Base-by-base conservation (phyloP, 1,140 invertebrate species). In the Lepeophtheirus salmonis region DNA sequence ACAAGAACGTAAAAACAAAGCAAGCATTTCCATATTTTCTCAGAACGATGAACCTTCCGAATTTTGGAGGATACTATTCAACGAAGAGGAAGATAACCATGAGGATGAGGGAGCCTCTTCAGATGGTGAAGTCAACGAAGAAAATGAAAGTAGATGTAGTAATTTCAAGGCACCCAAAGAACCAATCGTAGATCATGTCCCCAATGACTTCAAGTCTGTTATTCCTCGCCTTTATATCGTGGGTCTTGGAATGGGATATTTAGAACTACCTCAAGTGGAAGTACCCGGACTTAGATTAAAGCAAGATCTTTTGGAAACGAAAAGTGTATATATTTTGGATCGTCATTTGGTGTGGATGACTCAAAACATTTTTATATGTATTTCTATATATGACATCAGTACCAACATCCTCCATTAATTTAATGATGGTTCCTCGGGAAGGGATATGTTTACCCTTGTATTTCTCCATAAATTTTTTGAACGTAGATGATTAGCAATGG, bases 321-420 rank as follows among this genome's bases (percentile, higher is more conserved):
- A 89, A 68, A 88, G 90, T 74, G 95, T 99, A 1, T 99, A 97
- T 71, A 89, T n/a, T 99, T 69, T 99, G 20, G 96, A 99, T 71
- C 95, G 89, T 68, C 84, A 83, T 67, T 76, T 84, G 24, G 96
- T n/a, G n/a, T n/a, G n/a, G n/a, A n/a, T n/a, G n/a, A n/a, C n/a
- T n/a, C n/a, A n/a, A n/a, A n/a, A n/a, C n/a, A n/a, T n/a, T n/a
- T n/a, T n/a, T n/a, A n/a, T n/a, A n/a, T n/a, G n/a, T n/a, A n/a
- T n/a, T n/a, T n/a, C n/a, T n/a, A n/a, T n/a, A n/a, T n/a, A n/a
- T n/a, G n/a, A n/a, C n/a, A n/a, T n/a, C n/a, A n/a, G n/a, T n/a
- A n/a, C n/a, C n/a, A n/a, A n/a, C n/a, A n/a, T n/a, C n/a, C n/a
- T n/a, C n/a, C n/a, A n/a, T n/a, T n/a, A n/a, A n/a, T n/a, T n/a